Base-by-base conservation (phyloP, 2,797 vertebrate species). In the Esox lucius region DNA sequence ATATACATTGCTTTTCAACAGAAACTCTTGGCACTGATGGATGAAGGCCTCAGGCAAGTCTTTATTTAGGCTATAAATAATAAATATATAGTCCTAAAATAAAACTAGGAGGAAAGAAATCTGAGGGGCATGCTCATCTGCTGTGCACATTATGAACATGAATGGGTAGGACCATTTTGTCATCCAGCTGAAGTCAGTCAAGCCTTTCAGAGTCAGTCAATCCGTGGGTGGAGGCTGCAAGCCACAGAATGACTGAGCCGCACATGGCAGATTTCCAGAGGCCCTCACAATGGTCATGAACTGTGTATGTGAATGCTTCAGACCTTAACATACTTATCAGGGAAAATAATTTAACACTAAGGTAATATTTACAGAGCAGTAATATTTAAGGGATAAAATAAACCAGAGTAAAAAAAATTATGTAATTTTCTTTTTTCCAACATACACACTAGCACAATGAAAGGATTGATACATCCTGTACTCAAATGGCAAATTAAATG, bases 201-300 rank as follows among this genome's bases (percentile, higher is more conserved):
- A 88, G 84, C 64, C 87, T 67, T 80, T 59, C 86, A 11, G 42
- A 46, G 42, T 46, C 42, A 13, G 42, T 46, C 42, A 46, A 46
- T 79, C 89, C 78, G 94, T 94, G 93, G 93, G 92, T 91, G 93
- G 85, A 90, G 22, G 22, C 56, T 61, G 35, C 7, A 87, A 89
- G 0, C 86, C 88, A 91, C 89, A 91, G 90, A 87, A 91, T 91
- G 88, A 85, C 87, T 85, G 77, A 84, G 84, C 72, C 87, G 78
- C 89, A 87, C 93, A 91, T 88, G 90, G 81, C 76, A 88, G 90
- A 89, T 88, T 89, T 67, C 89, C 92, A 46, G 83, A 79, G 86
- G 87, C 84, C 85, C 81, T 87, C 89, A 92, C 87, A 90, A 92
- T 91, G 87, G 72, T 68, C 22, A 33, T 81, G 77, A 85, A 81